Conservation (phyloP, 2,888 invertebrate species). For the Camponotus fellah region DNA sequence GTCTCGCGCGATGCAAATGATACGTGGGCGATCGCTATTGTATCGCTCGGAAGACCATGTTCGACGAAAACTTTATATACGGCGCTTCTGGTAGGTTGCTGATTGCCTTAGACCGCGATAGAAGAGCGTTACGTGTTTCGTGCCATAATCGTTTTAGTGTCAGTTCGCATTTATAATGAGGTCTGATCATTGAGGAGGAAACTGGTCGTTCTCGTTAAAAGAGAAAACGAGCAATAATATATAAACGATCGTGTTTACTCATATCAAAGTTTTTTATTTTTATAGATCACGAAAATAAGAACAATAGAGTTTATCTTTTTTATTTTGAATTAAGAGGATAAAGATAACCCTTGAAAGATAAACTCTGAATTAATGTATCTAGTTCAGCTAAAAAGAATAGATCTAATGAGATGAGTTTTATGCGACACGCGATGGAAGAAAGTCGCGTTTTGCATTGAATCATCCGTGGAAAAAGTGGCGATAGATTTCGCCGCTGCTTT, state of each 20-base stretch:
- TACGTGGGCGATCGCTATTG: constrained; percentile 43
- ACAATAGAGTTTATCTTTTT: no score
- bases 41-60: constrained; percentile 34
- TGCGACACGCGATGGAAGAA: constrained; percentile 10
- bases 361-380: no score
- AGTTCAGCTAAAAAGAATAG: no score
- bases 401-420: background rate
- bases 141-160: background rate
- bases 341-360: no score
- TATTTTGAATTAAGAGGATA: no score
- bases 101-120: constrained; percentile 13
- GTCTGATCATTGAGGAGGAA: background rate
- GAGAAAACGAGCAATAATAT: background rate
- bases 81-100: constrained; percentile 12
- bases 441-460: constrained; percentile 41
- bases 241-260: background rate
- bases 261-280: background rate
- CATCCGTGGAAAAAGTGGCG: constrained; percentile 16
- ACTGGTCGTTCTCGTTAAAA: background rate
- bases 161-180: background rate
- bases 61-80: background rate
- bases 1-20: constrained; percentile 43
- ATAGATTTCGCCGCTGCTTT: constrained; percentile 5
- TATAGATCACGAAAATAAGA: no score
- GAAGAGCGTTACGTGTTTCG: background rate